Percentiles rank a stretch among this genome's conserved stretches.
Conservation (phyloP, 2,797 vertebrate species). For the Fistularia commersonii region DNA sequence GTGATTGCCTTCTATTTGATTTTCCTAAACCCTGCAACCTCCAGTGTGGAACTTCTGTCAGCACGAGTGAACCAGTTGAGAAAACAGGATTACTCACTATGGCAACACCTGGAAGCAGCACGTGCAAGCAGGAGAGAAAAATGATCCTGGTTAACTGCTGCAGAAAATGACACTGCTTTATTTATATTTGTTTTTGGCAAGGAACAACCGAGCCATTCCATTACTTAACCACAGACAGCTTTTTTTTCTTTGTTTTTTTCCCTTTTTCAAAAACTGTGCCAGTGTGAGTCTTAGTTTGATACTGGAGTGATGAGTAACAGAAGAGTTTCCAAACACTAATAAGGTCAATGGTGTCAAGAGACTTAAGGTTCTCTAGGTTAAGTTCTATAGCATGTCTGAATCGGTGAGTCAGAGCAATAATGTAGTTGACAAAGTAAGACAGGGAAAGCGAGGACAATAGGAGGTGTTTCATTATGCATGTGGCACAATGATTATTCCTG, state of each 20-base stretch:
- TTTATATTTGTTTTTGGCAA: slow-evolving; percentile 67
- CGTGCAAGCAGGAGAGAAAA: slow-evolving; percentile 48
- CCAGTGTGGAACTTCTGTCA: slow-evolving; percentile 51
- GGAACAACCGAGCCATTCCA: slow-evolving; percentile 41
- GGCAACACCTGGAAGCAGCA: slow-evolving; percentile 65
- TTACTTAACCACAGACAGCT: slow-evolving; percentile 23
- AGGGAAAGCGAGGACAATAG: slow-evolving; percentile 39
- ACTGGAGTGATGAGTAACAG: slow-evolving; percentile 38
- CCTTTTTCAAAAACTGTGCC: slow-evolving; percentile 36
- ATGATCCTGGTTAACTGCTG: slow-evolving; percentile 46
- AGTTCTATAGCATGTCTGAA: slow-evolving; percentile 10
- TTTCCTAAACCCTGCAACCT: slow-evolving; percentile 58
- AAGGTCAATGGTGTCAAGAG: slow-evolving; percentile 50
- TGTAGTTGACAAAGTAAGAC: slow-evolving; percentile 22
- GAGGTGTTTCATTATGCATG: slow-evolving; percentile 55
- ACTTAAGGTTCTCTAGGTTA: slow-evolving; percentile 14
- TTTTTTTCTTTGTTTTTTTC: slow-evolving; percentile 11
- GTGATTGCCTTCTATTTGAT: slow-evolving; percentile 53
- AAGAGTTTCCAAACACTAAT: slow-evolving; percentile 45
- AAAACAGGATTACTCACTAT: slow-evolving; percentile 70
- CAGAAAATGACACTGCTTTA: slow-evolving; percentile 58
- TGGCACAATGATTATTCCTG: slow-evolving; percentile 24
- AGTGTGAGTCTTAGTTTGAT: slow-evolving; percentile 28
- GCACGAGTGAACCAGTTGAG: slow-evolving; percentile 39
- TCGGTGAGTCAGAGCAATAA: slow-evolving; percentile 38